Evolutionary conservation across 2,797 vertebrate genomes (phyloP).

Genomic region (Myoxocephalus aenaeus): DNA sequence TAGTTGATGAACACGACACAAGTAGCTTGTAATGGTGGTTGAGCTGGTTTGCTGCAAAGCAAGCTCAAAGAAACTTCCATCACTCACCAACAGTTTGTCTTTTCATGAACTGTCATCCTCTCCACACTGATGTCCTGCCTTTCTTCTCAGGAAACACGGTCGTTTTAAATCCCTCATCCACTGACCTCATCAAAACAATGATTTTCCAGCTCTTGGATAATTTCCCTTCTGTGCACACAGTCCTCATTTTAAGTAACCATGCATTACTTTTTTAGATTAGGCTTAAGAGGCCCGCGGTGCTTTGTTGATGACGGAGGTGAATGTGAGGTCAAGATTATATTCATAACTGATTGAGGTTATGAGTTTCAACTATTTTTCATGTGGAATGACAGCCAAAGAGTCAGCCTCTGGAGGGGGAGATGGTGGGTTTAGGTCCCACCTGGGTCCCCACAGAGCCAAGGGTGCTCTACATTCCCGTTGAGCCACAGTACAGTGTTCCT

Average conservation of each 20-base stretch:
- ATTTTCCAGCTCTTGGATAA: constrained; percentile 35
- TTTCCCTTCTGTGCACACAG: constrained; percentile 40
- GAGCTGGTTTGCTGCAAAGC: too few relatives aligned
- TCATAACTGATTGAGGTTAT: constrained; percentile 47
- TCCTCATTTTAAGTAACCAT: constrained; percentile 42
- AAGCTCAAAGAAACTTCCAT: not conserved
- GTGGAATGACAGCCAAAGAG: constrained; percentile 38
- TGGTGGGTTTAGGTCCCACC: constrained; percentile 48
- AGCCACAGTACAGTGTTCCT: constrained; percentile 41
- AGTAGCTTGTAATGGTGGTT: not conserved
- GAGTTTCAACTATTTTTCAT: constrained; percentile 35
- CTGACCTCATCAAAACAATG: constrained; percentile 60
- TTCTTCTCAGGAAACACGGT: constrained; percentile 3
- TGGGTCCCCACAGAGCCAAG: constrained; percentile 38
- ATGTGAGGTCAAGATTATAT: constrained; percentile 48
- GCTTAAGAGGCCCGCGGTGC: constrained; percentile 38
- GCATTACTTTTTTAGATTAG: constrained; percentile 51
- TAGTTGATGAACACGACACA: not conserved
- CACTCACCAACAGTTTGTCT: not conserved
- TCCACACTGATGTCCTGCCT: not conserved
- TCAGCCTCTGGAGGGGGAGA: constrained; percentile 26
- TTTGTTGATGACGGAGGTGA: constrained; percentile 43
- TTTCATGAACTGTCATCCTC: not conserved
- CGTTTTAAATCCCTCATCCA: constrained; percentile 41
- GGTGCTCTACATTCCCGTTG: constrained; percentile 30